Conservation (phyloP, 2,113 vertebrate species). For the Piprites chloris region DNA sequence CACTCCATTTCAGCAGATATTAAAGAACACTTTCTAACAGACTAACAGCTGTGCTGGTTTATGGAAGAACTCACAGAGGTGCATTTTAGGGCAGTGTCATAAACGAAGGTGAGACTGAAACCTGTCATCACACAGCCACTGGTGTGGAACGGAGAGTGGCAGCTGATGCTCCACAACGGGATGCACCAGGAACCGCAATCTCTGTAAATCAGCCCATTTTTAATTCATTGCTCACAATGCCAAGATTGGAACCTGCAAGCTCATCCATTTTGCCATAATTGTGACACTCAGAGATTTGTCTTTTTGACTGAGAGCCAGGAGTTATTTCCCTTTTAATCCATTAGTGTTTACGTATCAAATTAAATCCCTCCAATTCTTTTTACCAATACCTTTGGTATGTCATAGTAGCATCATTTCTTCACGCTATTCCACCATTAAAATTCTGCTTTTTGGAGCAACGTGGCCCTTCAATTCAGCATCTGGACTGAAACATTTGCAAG, state of each 20-base stretch:
- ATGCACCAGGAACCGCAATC: accelerated
- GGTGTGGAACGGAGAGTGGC: background rate
- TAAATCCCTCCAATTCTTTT: background rate
- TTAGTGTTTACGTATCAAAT: background rate
- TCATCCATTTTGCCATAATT: background rate
- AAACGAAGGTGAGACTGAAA: accelerated
- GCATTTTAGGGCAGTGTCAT: background rate
- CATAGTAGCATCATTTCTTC: background rate
- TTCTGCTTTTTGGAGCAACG: accelerated
- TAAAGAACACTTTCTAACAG: background rate
- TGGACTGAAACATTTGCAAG: accelerated
- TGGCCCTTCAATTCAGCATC: background rate
- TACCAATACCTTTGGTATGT: background rate
- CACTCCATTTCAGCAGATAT: background rate
- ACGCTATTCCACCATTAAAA: background rate
- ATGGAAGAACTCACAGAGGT: accelerated
- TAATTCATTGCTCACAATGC: background rate
- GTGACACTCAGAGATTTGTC: background rate
- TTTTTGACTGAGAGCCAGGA: background rate
- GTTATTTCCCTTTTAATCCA: background rate
- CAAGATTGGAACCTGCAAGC: background rate
- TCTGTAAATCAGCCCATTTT: background rate
- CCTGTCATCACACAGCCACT: accelerated
- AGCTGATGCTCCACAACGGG: background rate
- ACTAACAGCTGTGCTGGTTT: background rate